These are phyloP conservation scores for Gymnogyps californianus DNA, from an alignment of 2,113 vertebrate genomes.

Conservation along the genomic window DNA sequence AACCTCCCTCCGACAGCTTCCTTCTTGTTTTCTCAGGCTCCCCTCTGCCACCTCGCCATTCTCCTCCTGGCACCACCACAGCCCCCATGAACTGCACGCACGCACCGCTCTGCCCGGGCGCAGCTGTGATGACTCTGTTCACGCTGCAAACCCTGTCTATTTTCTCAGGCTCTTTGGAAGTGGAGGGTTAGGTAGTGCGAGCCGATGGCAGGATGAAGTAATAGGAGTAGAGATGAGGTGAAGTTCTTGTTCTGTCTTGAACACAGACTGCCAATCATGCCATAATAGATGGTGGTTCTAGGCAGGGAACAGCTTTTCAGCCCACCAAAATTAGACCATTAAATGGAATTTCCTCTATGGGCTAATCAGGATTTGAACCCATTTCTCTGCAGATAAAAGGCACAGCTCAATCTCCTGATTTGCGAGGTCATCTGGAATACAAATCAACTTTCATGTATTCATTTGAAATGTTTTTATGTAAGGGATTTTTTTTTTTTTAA, in stretches of 20 bases:
- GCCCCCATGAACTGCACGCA: background rate
- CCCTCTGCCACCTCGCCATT: background rate
- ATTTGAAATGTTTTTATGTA: slow-evolving; percentile 29
- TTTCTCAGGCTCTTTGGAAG: slow-evolving; percentile 55
- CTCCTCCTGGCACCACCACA: background rate
- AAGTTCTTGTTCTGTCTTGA: slow-evolving; percentile 52
- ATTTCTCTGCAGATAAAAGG: slow-evolving; percentile 44
- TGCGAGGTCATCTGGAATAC: slow-evolving; percentile 27
- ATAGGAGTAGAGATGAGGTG: slow-evolving; percentile 49
- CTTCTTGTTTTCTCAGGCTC: background rate
- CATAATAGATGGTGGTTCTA: slow-evolving; percentile 42
- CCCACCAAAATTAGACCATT: slow-evolving; percentile 34
- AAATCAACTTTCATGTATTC: slow-evolving; percentile 42
- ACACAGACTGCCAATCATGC: slow-evolving; percentile 45
- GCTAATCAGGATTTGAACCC: slow-evolving; percentile 41
- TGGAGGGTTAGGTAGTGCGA: background rate
- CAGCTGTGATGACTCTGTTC: background rate
- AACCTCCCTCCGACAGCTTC: background rate
- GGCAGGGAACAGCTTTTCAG: slow-evolving; percentile 51
- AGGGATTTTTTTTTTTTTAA: background rate
- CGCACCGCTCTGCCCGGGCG: background rate
- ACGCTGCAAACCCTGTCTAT: background rate
- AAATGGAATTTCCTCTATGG: slow-evolving; percentile 55
- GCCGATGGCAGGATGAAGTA: slow-evolving; percentile 40
- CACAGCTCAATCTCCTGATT: slow-evolving; percentile 27